Base-by-base conservation (phyloP, 1,140 invertebrate genomes). In the Zaprionus capensis region DNA sequence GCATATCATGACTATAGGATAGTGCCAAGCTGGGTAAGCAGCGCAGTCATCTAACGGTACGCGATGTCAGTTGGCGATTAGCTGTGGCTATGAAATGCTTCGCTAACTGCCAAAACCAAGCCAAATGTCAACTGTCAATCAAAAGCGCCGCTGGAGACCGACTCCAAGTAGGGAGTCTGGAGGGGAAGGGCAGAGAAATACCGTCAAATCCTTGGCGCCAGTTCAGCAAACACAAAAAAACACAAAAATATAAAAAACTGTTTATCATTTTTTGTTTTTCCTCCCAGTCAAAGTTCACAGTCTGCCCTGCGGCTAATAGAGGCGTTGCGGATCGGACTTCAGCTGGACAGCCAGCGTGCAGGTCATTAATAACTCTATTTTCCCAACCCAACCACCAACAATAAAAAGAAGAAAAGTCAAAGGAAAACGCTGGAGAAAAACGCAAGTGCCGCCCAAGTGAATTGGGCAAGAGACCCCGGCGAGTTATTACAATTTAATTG, bases 401-500 rank as follows among this genome's bases (percentile, higher is more conserved):
- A 22, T 2, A 22, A 20, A 17, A 51, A 58, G 51, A 69, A 61
- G 57, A n/a, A 28, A 38, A 26, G 64, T n/a, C 24, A 26, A 51
- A 59, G 77, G 66, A 74, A 75, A 62, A 75, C 62, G 57, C 70
- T 34, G 31, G 55, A 63, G 73, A 70, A 74, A 75, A 65, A 75
- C 62, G 57, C 70, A 74, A 80, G 69, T 78, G 69, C 78, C 74
- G 69, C 78, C 78, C 77, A 71, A 71, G 71, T 68, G 31, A 36
- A 64, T 71, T 69, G 55, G 15, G 20, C 15, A 51, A 70, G 67
- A 20, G 14, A 59, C 51, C 4, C 49, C 22, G 56, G 58, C 56
- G 46, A 62, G 66, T 90, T 90, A 90, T 90, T 90, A 90, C 85
- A 90, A 85, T 90, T 90, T 90, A 90, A 90, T 90, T 90, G 85